phyloP scores from a whole-genome alignment of 2,113 vertebrate genomes.

The Electrona antarctica region DNA sequence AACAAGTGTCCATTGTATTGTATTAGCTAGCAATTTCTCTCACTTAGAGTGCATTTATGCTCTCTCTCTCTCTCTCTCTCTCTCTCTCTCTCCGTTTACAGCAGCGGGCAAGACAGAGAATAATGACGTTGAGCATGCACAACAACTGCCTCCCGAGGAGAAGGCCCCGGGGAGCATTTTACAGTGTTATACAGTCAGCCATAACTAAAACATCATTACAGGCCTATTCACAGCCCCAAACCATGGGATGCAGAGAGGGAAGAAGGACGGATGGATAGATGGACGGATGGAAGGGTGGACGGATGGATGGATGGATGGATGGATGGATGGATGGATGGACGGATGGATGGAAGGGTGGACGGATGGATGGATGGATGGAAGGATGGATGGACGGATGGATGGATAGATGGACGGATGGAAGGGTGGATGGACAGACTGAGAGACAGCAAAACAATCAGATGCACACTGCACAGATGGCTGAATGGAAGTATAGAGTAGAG shows the following conservation, averaged over 20 bases:
- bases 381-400: no score
- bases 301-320: background rate
- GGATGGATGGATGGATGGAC: background rate
- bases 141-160: slow-evolving; percentile 65
- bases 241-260: slow-evolving; percentile 13
- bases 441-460: no score
- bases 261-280: background rate
- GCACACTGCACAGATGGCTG: no score
- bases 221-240: slow-evolving; percentile 44
- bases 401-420: no score
- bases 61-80: slow-evolving; percentile 20
- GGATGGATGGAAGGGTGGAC: background rate
- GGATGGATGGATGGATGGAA: background rate
- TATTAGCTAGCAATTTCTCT: slow-evolving; percentile 61
- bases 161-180: slow-evolving; percentile 68
- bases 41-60: slow-evolving; percentile 55
- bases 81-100: slow-evolving; percentile 49
- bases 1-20: slow-evolving; percentile 60
- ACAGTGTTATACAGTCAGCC: slow-evolving; percentile 73
- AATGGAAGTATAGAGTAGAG: no score
- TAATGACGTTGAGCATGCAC: slow-evolving; percentile 71
- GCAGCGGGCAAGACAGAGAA: slow-evolving; percentile 65
- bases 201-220: slow-evolving; percentile 76
- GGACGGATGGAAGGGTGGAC: slow-evolving; percentile 4
- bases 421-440: no score